These are phyloP conservation scores for Syrphus vitripennis DNA, from an alignment of 2,888 invertebrate species.

Conservation along the genomic window DNA sequence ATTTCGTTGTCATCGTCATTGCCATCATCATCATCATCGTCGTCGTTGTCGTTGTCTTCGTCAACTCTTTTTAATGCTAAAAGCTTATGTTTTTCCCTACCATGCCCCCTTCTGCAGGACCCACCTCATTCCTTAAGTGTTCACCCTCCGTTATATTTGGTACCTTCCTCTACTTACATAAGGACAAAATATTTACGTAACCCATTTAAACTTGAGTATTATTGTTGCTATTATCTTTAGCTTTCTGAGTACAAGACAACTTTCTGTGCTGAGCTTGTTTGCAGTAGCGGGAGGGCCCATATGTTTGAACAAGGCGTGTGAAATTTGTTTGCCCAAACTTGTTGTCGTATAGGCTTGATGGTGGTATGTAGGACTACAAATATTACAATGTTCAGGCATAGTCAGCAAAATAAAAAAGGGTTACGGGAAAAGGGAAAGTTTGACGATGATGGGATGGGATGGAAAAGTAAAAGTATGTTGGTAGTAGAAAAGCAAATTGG, in stretches of 20 bases:
- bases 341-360: not conserved
- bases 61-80: conserved; percentile 18
- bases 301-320: conserved; percentile 24
- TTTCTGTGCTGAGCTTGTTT: not conserved
- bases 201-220: conserved; percentile 61
- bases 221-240: conserved; percentile 40
- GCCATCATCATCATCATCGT: not conserved
- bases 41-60: not conserved
- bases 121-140: not conserved
- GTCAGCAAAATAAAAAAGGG: not conserved
- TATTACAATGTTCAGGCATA: not conserved
- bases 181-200: conserved; percentile 57
- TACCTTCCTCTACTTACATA: not conserved
- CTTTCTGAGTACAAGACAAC: conserved; percentile 7
- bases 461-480: not conserved
- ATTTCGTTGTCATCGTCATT: conserved; percentile 27
- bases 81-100: not conserved
- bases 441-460: conserved; percentile 11
- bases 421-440: not conserved
- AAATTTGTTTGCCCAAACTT: conserved; percentile 32
- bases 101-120: not conserved
- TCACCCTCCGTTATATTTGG: not conserved
- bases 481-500: conserved; percentile 18
- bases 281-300: not conserved
- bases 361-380: not conserved